Evolutionary conservation across 2,797 vertebrate species (phyloP), one percentile per base, ranked within the genome.

Genomic region (Crocodylus rhombifer): DNA sequence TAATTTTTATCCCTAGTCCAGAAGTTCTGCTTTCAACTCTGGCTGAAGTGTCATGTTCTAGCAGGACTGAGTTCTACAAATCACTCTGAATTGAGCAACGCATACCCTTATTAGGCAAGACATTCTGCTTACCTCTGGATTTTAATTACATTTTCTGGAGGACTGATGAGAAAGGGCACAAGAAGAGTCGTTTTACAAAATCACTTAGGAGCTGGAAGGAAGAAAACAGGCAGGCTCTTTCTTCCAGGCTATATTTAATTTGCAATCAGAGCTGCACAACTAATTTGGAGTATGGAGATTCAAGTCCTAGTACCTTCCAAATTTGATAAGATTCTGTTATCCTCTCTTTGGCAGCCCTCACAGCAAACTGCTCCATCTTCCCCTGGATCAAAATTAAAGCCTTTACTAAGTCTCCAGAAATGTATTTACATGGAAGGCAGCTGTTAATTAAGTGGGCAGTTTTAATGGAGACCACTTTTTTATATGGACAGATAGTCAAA

Each of bases 181-280:
- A 84, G 76, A 80, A 88, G 60, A 90, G 81, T 5, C 62, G 10
- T 56, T 94, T 92, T 57, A 71, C 10, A 77, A 67, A 26, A 92
- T 83, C 63, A 21, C 30, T 83, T 92, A 51, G 10, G 42, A 51
- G 42, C 42, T 51, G 42, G 10, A 51, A 51, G 42, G 42, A 51
- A 51, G n/a, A 67, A 67, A 33, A 67, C 9, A 18, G n/a, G 65
- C 65, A 51, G 42, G 42, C 9, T 51, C 10, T 51, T 11, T 5
- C 17, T 14, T 13, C 62, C 62, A 63, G 7, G 25, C 17, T 67
- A 11, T 12, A 63, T 63, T 30, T 30, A 20, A 18, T 18, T 30
- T 67, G 17, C n/a, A 67, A 18, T 67, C n/a, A 67, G 42, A 67
- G 17, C 64, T 18, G 6, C 20, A 67, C 16, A 30, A 18, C n/a